Conservation (phyloP, 2,888 invertebrate genomes). For the Polia nebulosa region DNA sequence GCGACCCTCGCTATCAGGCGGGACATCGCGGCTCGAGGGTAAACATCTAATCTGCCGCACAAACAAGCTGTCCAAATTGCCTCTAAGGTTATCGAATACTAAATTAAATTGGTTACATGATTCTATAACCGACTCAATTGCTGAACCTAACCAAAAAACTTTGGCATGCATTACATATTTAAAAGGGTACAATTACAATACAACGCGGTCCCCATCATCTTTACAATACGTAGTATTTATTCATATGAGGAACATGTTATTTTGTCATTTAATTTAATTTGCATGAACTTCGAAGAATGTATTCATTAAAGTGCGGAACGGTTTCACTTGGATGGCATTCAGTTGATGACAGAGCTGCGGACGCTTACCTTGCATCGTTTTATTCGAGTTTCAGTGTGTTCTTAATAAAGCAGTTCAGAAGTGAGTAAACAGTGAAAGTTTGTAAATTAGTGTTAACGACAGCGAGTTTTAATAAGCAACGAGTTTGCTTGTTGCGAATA, state of each 20-base stretch:
- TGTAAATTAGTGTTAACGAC: conserved; percentile 85
- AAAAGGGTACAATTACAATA: conserved; percentile 49
- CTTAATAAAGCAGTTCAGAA: conserved; percentile 66
- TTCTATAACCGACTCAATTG: conserved; percentile 74
- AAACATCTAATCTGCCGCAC: conserved; percentile 86
- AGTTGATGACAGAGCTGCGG: conserved; percentile 22
- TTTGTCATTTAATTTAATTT: conserved; percentile 35
- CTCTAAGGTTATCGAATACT: conserved; percentile 86
- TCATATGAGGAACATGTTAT: conserved; percentile 27
- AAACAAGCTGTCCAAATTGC: conserved; percentile 86
- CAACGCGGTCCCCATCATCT: conserved; percentile 29
- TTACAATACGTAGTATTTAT: conserved; percentile 41
- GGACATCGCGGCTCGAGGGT: conserved; percentile 85
- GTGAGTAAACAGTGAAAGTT: conserved; percentile 73
- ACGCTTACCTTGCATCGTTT: conserved; percentile 23
- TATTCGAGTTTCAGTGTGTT: conserved; percentile 49
- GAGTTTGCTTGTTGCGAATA: conserved; percentile 84
- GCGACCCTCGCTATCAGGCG: conserved; percentile 82
- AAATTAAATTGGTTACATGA: conserved; percentile 85
- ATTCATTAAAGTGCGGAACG: conserved; percentile 20
- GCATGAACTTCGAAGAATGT: conserved; percentile 20
- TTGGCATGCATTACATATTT: conserved; percentile 59
- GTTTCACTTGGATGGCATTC: not conserved
- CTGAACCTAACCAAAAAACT: conserved; percentile 67
- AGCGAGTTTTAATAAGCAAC: conserved; percentile 86